Evolutionary conservation across 2,888 invertebrate species (phyloP).

Genomic region (Frankliniella intonsa): DNA sequence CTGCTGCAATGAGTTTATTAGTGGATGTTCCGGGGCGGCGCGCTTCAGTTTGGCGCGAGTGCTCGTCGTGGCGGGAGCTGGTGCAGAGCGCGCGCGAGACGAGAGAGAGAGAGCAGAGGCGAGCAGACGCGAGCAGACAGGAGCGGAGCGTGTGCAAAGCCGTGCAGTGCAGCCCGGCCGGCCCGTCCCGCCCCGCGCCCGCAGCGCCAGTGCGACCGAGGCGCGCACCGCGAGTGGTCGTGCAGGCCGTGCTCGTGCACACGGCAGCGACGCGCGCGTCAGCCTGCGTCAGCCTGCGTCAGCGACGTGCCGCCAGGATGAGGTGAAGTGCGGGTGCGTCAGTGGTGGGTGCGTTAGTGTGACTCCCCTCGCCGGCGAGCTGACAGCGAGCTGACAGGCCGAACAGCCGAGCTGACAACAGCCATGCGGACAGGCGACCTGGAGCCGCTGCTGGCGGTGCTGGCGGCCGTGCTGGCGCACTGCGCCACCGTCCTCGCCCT

Average conservation of each 20-base stretch:
- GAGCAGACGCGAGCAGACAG: neutral
- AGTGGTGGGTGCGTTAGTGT: slow-evolving; percentile 18
- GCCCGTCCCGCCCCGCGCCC: too few relatives aligned
- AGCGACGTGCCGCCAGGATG: too few relatives aligned
- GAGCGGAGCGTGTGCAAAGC: neutral
- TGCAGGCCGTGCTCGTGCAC: too few relatives aligned
- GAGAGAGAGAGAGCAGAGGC: neutral
- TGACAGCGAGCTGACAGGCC: neutral
- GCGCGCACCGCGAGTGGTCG: too few relatives aligned
- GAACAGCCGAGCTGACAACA: neutral
- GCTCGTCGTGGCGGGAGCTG: neutral
- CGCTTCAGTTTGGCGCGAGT: slow-evolving; percentile 16
- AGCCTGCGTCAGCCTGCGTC: too few relatives aligned
- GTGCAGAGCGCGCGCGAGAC: neutral
- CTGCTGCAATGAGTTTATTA: slow-evolving; percentile 5
- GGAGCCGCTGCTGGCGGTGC: slow-evolving; percentile 14
- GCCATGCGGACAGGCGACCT: neutral
- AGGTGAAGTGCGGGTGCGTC: neutral
- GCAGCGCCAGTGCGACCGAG: too few relatives aligned
- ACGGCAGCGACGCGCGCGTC: too few relatives aligned
- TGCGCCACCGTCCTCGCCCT: neutral
- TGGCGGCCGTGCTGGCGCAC: slow-evolving; percentile 1
- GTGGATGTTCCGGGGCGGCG: neutral
- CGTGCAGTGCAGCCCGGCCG: neutral
- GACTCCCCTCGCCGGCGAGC: neutral